These are phyloP conservation scores for Dendrolimus kikuchii DNA, from an alignment of 1,140 invertebrate species.

Conservation along the genomic window DNA sequence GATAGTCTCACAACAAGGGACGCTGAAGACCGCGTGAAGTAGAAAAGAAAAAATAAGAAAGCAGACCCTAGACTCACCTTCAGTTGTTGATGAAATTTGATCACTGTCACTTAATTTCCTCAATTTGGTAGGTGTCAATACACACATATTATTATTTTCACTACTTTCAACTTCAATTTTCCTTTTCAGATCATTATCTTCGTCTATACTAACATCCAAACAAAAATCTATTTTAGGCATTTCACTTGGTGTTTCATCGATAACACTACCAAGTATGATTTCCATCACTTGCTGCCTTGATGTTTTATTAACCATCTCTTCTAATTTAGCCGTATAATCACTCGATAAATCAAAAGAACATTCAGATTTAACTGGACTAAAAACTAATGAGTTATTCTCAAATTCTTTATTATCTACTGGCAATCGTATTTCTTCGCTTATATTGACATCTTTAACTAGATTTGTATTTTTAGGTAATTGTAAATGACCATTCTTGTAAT, in stretches of 20 bases:
- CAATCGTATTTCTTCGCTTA: conserved; percentile 41
- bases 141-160: conserved; percentile 48
- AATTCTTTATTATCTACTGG: conserved; percentile 27
- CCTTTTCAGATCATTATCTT: conserved; percentile 34
- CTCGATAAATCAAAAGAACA: conserved; percentile 53
- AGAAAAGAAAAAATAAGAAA: too few species aligned
- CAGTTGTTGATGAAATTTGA: conserved; percentile 58
- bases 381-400: conserved; percentile 26
- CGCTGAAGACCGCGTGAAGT: too few species aligned
- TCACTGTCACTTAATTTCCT: conserved; percentile 50
- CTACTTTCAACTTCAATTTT: conserved; percentile 38
- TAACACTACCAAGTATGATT: conserved; percentile 51
- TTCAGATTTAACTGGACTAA: conserved; percentile 59
- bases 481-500: conserved; percentile 49
- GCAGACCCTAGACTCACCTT: conserved; percentile 28
- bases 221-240: conserved; percentile 55
- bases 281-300: conserved; percentile 61
- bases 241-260: conserved; percentile 35
- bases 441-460: conserved; percentile 42
- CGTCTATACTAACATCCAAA: conserved; percentile 43
- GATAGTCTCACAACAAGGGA: too few species aligned
- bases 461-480: conserved; percentile 37
- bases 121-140: conserved; percentile 47
- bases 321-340: conserved; percentile 58
- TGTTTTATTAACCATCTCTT: conserved; percentile 59